Conservation (phyloP, 2,888 invertebrate genomes). For the Orthosia cruda region DNA sequence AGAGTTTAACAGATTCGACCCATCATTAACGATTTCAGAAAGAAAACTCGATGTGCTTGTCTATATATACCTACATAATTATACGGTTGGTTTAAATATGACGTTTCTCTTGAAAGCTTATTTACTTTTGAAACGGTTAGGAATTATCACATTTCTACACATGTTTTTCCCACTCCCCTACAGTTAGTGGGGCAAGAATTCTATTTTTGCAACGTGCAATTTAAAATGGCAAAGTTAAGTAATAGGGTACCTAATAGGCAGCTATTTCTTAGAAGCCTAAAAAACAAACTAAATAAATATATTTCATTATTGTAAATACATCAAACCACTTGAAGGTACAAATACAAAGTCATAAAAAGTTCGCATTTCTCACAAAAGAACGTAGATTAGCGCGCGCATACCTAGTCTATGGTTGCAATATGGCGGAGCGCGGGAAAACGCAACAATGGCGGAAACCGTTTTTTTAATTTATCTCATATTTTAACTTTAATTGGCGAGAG, state of each 20-base stretch:
- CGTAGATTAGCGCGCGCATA: no score
- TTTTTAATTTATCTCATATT: conserved; percentile 73
- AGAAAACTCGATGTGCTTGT: conserved; percentile 17
- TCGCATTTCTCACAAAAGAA: conserved; percentile 52
- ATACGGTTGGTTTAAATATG: no score
- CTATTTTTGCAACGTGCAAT: not conserved
- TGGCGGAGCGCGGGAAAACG: conserved; percentile 80
- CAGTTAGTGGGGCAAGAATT: not conserved
- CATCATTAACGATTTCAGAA: conserved; percentile 13
- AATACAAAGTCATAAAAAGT: conserved; percentile 41
- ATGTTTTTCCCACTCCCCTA: not conserved
- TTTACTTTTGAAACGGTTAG: not conserved
- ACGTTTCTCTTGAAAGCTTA: conserved; percentile 16
- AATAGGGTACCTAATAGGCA: no score
- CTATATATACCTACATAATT: no score
- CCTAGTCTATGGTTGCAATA: conserved; percentile 76
- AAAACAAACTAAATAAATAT: conserved; percentile 20
- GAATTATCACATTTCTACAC: conserved; percentile 1
- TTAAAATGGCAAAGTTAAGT: not conserved
- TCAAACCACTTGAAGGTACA: conserved; percentile 12
- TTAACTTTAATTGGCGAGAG: conserved; percentile 76
- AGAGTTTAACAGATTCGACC: not conserved
- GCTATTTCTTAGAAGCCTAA: not conserved
- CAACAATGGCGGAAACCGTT: conserved; percentile 81
- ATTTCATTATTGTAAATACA: conserved; percentile 33